phyloP scores from a whole-genome alignment of 1,140 invertebrate species.

The Pseudachorutes palmiensis region DNA sequence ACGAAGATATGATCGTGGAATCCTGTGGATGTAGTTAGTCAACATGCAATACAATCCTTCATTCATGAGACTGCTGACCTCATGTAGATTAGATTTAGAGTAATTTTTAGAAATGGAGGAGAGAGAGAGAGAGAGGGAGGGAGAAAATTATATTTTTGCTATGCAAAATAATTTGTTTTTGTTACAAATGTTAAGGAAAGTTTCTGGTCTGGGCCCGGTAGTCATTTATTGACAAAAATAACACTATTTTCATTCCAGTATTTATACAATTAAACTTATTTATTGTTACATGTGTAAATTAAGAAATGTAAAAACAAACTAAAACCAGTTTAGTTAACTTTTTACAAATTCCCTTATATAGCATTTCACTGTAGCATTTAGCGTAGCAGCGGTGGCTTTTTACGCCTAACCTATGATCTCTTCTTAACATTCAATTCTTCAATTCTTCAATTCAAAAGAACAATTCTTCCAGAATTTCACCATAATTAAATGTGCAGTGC shows the following conservation, averaged over 20 bases:
- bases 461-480: neutral
- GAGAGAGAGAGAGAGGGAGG: neutral
- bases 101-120: neutral
- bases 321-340: no score
- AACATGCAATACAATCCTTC: no score
- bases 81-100: neutral
- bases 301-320: no score
- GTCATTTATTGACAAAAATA: neutral
- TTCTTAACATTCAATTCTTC: neutral
- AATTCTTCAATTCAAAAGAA: no score
- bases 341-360: no score
- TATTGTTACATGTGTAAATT: neutral
- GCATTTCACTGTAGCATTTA: no score
- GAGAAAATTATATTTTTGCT: neutral
- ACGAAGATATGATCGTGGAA: conserved; percentile 90
- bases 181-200: neutral
- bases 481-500: neutral
- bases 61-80: neutral
- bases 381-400: no score
- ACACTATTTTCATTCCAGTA: neutral
- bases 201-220: conserved; percentile 11
- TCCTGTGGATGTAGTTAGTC: conserved; percentile 23
- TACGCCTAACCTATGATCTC: no score
- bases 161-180: neutral
- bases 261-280: neutral